phyloP scores from a whole-genome alignment of 2,113 vertebrate species.

The Hyperoodon ampullatus region DNA sequence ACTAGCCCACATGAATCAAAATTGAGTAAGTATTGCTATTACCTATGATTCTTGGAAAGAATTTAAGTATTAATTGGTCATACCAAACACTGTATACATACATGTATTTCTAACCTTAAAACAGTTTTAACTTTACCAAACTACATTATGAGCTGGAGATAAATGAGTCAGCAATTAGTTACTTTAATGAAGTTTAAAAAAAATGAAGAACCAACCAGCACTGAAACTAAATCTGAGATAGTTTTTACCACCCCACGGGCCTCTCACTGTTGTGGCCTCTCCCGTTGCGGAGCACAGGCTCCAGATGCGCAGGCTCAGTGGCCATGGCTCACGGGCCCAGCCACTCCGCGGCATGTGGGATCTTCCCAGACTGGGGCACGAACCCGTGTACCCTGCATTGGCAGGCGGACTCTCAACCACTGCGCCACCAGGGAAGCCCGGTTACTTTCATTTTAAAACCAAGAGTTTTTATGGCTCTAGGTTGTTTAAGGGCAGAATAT shows the following conservation, averaged over 20 bases:
- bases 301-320: too few relatives aligned
- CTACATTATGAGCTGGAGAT: constrained; percentile 26
- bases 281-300: too few relatives aligned
- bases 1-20: background rate
- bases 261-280: too few relatives aligned
- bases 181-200: constrained; percentile 19
- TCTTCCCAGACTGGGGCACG: too few relatives aligned
- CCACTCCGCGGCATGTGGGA: too few relatives aligned
- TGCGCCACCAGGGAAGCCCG: too few relatives aligned
- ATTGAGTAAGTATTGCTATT: background rate
- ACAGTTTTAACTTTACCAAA: background rate
- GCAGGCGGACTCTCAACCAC: too few relatives aligned
- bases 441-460: constrained; percentile 61
- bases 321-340: too few relatives aligned
- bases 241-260: background rate
- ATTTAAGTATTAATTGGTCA: constrained; percentile 20
- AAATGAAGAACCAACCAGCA: constrained; percentile 30
- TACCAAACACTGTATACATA: background rate
- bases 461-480: constrained; percentile 43
- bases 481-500: constrained; percentile 63
- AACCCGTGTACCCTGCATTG: too few relatives aligned
- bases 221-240: constrained; percentile 20
- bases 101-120: constrained; percentile 15
- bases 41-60: constrained; percentile 46
- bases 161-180: constrained; percentile 43